These are phyloP conservation scores for Lepetodrilus schrolli DNA, from an alignment of 2,888 invertebrate species.

Conservation along the genomic window DNA sequence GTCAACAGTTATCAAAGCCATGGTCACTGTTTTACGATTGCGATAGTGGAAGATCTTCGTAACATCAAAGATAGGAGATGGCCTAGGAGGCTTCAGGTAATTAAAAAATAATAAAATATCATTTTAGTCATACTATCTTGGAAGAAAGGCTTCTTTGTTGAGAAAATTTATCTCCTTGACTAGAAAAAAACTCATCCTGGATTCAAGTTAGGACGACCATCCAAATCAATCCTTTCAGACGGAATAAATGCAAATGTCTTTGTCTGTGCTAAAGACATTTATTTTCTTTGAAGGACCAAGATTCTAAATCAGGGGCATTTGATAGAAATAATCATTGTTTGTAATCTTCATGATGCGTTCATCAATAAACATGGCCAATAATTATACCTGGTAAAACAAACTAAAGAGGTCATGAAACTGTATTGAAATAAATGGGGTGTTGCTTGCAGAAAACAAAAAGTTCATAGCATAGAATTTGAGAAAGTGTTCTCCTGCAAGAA, in stretches of 20 bases:
- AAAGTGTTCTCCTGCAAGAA: no score
- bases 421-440: no score
- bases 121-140: not conserved
- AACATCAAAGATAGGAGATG: conserved; percentile 15
- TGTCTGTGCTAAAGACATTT: not conserved
- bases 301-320: no score
- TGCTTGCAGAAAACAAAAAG: no score
- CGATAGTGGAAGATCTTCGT: not conserved
- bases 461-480: no score
- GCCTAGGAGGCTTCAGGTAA: not conserved
- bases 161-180: conserved; percentile 17
- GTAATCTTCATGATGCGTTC: no score
- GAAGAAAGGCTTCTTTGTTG: conserved; percentile 3
- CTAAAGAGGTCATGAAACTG: no score
- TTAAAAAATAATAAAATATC: conserved; percentile 23
- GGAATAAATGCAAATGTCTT: conserved; percentile 18
- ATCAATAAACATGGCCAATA: no score
- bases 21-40: not conserved
- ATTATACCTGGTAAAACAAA: no score
- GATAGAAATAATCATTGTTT: no score
- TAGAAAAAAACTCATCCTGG: not conserved
- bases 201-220: not conserved
- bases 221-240: not conserved
- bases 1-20: conserved; percentile 10
- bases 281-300: conserved; percentile 10